Evolutionary conservation across 1,140 invertebrate genomes (phyloP).

Genomic region (Atta texana): DNA sequence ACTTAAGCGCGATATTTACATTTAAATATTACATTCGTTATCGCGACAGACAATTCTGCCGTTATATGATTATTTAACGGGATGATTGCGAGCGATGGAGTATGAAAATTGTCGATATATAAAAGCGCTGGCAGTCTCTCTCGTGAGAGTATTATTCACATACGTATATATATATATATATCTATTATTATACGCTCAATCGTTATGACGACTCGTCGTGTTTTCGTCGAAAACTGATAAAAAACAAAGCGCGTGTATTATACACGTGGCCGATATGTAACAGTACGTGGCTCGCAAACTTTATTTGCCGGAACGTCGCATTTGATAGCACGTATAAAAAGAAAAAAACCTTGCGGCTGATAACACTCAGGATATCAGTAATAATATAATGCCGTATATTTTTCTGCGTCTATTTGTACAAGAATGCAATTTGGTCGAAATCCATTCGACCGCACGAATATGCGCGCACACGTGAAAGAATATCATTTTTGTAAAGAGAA

Average conservation of each 20-base stretch:
- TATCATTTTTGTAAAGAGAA: not conserved
- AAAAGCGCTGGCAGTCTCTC: conserved; percentile 9
- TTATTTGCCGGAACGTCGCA: not conserved
- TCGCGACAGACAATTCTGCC: not conserved
- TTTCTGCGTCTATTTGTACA: not conserved
- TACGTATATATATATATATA: not conserved
- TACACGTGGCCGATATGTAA: not conserved
- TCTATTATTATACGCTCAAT: not conserved
- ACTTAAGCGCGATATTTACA: conserved; percentile 2
- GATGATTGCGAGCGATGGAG: not conserved
- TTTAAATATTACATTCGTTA: conserved; percentile 28
- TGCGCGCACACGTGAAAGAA: not conserved
- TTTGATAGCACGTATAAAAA: conserved; percentile 17
- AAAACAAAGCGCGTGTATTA: not conserved
- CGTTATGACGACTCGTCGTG: not conserved
- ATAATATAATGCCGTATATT: not conserved
- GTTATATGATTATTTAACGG: not conserved
- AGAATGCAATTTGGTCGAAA: not conserved
- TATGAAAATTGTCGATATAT: not conserved
- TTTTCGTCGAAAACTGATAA: conserved; percentile 25
- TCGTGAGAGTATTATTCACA: conserved; percentile 1
- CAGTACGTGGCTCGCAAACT: conserved; percentile 23
- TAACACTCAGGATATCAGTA: not conserved
- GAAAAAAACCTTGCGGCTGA: conserved; percentile 1
- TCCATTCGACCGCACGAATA: not conserved